Conservation (phyloP, 1,140 invertebrate genomes). For the Drosophila baimaii region DNA sequence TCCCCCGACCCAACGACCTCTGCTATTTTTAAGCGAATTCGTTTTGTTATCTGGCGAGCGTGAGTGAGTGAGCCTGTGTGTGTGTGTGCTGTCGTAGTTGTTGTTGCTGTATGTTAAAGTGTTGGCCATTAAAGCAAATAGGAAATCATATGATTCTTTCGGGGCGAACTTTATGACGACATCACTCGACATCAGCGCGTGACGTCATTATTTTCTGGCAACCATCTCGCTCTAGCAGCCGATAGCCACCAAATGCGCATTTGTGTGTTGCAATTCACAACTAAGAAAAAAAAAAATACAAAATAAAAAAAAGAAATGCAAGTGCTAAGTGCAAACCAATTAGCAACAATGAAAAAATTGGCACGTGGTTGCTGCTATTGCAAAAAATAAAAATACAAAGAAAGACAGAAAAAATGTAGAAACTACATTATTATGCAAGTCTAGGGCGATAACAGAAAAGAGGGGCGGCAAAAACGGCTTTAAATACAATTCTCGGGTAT, state of each 20-base stretch:
- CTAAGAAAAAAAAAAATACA: constrained; percentile 47
- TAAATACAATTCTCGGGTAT: constrained; percentile 28
- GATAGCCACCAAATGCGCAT: constrained; percentile 50
- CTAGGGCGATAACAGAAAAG: constrained; percentile 38
- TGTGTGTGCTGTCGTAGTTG: constrained; percentile 7
- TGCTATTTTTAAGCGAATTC: constrained; percentile 61
- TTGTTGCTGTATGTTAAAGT: constrained; percentile 34
- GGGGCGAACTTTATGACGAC: constrained; percentile 47
- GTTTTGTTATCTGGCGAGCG: constrained; percentile 46
- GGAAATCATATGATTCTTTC: constrained; percentile 66
- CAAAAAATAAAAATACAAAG: constrained; percentile 15
- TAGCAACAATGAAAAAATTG: constrained; percentile 53
- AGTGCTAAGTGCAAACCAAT: constrained; percentile 58
- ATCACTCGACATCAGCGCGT: constrained; percentile 29
- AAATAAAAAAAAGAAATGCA: constrained; percentile 38
- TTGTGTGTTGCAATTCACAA: constrained; percentile 63
- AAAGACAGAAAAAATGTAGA: not conserved
- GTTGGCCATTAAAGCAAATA: constrained; percentile 54
- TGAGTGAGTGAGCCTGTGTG: not conserved
- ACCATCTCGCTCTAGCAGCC: constrained; percentile 1
- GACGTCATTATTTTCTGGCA: constrained; percentile 51
- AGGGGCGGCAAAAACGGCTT: constrained; percentile 13
- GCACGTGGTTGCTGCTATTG: constrained; percentile 24
- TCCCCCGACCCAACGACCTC: constrained; percentile 25
- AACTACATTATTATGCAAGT: constrained; percentile 44